Percentiles rank a stretch among this genome's conserved stretches.
Conservation (phyloP, 2,888 invertebrate species). For the Athrips mouffetella region DNA sequence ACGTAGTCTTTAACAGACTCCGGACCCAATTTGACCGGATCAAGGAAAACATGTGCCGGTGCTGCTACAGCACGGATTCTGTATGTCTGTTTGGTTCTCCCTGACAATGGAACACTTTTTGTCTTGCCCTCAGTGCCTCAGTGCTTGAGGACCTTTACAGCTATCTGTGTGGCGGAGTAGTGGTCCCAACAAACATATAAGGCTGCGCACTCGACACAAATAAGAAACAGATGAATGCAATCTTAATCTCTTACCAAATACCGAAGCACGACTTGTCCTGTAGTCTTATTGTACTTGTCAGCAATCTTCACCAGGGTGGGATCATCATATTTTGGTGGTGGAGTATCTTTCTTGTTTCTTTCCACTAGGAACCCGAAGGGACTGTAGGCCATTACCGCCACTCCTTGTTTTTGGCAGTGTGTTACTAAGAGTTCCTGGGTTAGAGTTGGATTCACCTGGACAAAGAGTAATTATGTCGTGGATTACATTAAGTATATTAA, state of each 20-base stretch:
- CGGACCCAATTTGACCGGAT: too few relatives aligned
- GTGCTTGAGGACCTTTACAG: too few relatives aligned
- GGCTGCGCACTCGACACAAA: too few relatives aligned
- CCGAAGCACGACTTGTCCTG: slow-evolving; percentile 81
- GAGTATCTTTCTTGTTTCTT: slow-evolving; percentile 39
- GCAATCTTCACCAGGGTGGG: slow-evolving; percentile 75
- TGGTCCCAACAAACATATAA: too few relatives aligned
- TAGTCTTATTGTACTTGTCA: slow-evolving; percentile 81
- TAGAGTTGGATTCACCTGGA: slow-evolving; percentile 81
- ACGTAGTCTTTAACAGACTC: too few relatives aligned
- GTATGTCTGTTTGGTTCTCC: too few relatives aligned
- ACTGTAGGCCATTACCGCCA: slow-evolving; percentile 85
- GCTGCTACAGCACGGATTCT: too few relatives aligned
- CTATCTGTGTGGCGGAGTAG: too few relatives aligned
- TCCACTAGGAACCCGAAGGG: slow-evolving; percentile 79
- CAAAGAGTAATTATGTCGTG: not conserved
- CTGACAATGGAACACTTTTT: too few relatives aligned
- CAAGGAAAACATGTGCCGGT: too few relatives aligned
- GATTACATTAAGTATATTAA: not conserved
- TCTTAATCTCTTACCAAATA: slow-evolving; percentile 78
- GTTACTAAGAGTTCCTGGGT: slow-evolving; percentile 83
- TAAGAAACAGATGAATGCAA: not conserved
- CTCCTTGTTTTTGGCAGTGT: slow-evolving; percentile 81
- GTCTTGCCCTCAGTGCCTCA: too few relatives aligned
- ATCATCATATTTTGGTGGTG: slow-evolving; percentile 73